phyloP scores from a whole-genome alignment of 2,113 vertebrate species.

The Lagopus muta region DNA sequence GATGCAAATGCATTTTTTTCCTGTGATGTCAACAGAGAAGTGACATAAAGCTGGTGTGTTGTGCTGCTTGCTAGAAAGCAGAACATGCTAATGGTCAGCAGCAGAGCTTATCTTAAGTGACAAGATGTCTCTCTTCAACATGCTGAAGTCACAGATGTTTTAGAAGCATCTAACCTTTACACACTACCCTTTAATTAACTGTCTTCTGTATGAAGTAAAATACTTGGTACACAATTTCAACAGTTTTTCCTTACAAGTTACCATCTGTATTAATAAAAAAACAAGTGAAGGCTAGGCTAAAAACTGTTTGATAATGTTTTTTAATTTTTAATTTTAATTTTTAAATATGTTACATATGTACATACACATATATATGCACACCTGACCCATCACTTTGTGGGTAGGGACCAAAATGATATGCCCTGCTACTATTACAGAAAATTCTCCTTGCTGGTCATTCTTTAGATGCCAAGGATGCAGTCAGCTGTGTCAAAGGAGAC shows the following conservation, averaged over 20 bases:
- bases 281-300: not conserved
- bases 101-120: not conserved
- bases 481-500: not conserved
- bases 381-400: not conserved
- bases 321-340: no score
- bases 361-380: not conserved
- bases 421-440: not conserved
- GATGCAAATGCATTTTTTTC: not conserved
- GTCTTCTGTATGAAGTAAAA: not conserved
- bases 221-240: not conserved
- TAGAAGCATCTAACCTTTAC: not conserved
- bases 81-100: not conserved
- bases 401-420: not conserved
- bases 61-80: not conserved
- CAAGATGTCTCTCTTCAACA: not conserved
- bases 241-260: not conserved
- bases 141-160: rapidly evolving
- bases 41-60: not conserved
- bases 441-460: not conserved
- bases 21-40: not conserved
- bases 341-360: not conserved
- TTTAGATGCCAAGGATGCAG: not conserved
- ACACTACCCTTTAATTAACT: not conserved
- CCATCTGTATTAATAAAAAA: not conserved
- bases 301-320: not conserved